A percentile compares a stretch with the other conserved stretches of the same genome.
These are phyloP conservation scores for Drosophila punjabiensis DNA, from an alignment of 1,140 invertebrate species.

Conservation along the genomic window DNA sequence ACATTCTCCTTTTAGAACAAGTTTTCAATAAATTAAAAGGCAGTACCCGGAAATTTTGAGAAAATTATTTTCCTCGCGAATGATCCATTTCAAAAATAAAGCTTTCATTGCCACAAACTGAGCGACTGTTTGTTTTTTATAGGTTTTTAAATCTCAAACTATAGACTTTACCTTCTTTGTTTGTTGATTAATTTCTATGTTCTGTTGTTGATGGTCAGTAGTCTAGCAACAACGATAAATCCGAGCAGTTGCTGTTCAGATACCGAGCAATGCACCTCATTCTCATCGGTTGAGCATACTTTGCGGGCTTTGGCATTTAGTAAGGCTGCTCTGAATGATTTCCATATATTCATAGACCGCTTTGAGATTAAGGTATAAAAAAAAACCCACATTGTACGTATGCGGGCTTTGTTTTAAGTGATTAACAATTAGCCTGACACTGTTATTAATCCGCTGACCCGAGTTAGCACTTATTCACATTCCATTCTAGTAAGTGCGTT, in stretches of 20 bases:
- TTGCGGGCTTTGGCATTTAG: too few species aligned
- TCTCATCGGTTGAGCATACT: neutral
- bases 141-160: neutral
- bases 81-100: neutral
- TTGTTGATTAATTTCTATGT: neutral
- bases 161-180: neutral
- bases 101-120: neutral
- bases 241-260: too few species aligned
- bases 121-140: neutral
- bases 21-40: neutral
- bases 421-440: slow-evolving; percentile 26
- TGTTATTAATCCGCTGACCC: slow-evolving; percentile 36
- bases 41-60: too few species aligned
- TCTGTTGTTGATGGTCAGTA: too few species aligned
- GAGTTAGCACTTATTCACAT: slow-evolving; percentile 10
- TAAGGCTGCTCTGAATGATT: neutral
- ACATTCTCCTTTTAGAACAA: neutral
- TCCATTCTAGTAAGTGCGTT: slow-evolving; percentile 29
- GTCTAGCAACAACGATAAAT: too few species aligned
- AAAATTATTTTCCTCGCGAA: too few species aligned
- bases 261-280: too few species aligned
- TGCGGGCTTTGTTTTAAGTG: neutral
- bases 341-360: neutral
- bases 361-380: slow-evolving; percentile 10
- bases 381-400: neutral